Conservation (phyloP, 2,113 vertebrate genomes). For the Strix aluco region DNA sequence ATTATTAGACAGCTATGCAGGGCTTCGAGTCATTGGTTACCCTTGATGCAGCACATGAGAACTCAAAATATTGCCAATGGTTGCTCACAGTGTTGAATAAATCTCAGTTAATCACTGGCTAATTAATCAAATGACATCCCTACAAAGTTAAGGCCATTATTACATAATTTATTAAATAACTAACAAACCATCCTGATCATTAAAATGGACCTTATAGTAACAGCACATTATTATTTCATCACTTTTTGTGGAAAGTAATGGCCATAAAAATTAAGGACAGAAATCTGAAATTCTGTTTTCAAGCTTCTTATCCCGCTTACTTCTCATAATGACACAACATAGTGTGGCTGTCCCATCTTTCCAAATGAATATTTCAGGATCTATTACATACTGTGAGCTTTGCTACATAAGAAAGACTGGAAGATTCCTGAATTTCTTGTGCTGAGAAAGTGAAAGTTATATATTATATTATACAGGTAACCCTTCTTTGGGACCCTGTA, state of each 20-base stretch:
- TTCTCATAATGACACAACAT: not conserved
- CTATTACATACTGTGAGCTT: not conserved
- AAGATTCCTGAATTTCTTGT: not conserved
- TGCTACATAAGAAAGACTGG: not conserved
- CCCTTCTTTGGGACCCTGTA: accelerated
- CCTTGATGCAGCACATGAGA: not conserved
- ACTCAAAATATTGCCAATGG: not conserved
- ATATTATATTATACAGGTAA: not conserved
- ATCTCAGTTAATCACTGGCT: not conserved
- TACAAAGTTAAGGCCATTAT: not conserved
- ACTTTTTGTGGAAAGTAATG: not conserved
- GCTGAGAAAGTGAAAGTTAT: not conserved
- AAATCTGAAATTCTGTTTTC: not conserved
- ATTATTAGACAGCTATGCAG: not conserved
- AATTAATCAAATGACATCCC: not conserved
- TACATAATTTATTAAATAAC: not conserved
- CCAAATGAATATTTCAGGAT: not conserved
- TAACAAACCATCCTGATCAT: not conserved
- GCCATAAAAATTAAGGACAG: not conserved
- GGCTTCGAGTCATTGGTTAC: not conserved
- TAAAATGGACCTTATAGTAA: not conserved
- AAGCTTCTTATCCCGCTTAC: not conserved
- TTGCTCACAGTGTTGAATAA: not conserved
- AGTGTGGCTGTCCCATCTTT: accelerated
- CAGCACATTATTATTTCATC: not conserved